Evolutionary conservation across 2,797 vertebrate species (phyloP), one percentile per base, ranked within the genome.

Genomic region (Oreonectes daqikongensis): DNA sequence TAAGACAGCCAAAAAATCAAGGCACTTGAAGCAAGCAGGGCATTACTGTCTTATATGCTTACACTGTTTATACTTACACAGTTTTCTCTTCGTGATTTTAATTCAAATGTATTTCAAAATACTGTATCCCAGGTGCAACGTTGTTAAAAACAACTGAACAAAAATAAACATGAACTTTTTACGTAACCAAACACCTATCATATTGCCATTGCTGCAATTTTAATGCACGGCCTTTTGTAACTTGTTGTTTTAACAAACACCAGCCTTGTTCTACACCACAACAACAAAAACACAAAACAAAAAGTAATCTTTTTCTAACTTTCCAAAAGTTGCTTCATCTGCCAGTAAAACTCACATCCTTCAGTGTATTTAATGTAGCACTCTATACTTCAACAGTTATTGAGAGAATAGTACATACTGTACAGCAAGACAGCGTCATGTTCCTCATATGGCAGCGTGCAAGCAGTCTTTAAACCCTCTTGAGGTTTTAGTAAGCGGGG

Each of bases 401-500:
- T 1, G 44, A 46, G 18, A n/a, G 12, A 22, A 26, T 10, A 48
- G 32, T 60, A 59, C 32, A 64, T 22, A 64, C 44, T 64, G 44
- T 18, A 38, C 44, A 63, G 28, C 70, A 63, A 7, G 0, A 18
- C 71, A 64, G 22, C 52, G 5, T 40, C 20, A 52, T 64, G 63
- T 53, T 24, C 20, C 46, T 64, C 60, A 8, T 8, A 32, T 52
- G 12, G 52, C 2, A 55, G 52, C 1, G 20, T 55, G 22, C 20
- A 26, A 24, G 10, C 59, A 68, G 28, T 52, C 59, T 60, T 20
- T 2, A 73, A 65, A n/a, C 65, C 65, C 28, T 64, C 55, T 50
- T 24, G 65, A 66, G 32, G 28, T 57, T 69, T 42, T 40, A 69
- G n/a, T 30, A 48, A 68, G 57, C 20, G 22, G 32, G 60, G 72